Conservation (phyloP, 2,797 vertebrate species). For the Antrozous pallidus region DNA sequence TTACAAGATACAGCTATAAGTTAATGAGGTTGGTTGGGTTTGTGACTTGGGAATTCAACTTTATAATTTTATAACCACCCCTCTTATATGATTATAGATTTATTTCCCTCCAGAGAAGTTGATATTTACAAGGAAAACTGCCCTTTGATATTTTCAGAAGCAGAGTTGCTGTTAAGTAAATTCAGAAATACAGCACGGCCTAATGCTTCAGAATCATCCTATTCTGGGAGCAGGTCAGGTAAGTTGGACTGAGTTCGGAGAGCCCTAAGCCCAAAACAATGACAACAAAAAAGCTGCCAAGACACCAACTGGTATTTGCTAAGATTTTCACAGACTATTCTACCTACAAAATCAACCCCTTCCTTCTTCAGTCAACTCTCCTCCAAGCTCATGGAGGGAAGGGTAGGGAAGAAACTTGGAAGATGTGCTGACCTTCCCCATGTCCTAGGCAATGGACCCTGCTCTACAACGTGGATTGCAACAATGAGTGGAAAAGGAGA, state of each 20-base stretch:
- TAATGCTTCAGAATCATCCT: neutral
- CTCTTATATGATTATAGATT: neutral
- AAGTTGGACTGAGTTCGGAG: neutral
- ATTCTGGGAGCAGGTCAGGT: neutral
- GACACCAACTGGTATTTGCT: neutral
- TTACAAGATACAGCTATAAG: neutral
- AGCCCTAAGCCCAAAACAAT: neutral
- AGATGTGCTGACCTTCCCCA: neutral
- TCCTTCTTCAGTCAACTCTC: neutral
- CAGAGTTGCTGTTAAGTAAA: slow-evolving; percentile 18
- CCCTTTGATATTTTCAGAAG: neutral
- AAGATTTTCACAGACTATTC: neutral
- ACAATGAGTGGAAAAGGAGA: neutral
- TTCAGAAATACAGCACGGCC: neutral
- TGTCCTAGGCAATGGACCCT: neutral
- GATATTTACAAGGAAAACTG: slow-evolving; percentile 28
- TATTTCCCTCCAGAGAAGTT: neutral
- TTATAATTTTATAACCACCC: slow-evolving; percentile 15
- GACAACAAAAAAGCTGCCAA: neutral
- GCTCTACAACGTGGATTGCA: neutral
- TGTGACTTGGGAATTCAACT: neutral
- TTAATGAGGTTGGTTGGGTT: neutral
- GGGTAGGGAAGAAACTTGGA: neutral
- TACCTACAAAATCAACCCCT: neutral
- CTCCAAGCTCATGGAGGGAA: neutral